Conservation (phyloP, 2,113 vertebrate species). For the Micronisus gabar region DNA sequence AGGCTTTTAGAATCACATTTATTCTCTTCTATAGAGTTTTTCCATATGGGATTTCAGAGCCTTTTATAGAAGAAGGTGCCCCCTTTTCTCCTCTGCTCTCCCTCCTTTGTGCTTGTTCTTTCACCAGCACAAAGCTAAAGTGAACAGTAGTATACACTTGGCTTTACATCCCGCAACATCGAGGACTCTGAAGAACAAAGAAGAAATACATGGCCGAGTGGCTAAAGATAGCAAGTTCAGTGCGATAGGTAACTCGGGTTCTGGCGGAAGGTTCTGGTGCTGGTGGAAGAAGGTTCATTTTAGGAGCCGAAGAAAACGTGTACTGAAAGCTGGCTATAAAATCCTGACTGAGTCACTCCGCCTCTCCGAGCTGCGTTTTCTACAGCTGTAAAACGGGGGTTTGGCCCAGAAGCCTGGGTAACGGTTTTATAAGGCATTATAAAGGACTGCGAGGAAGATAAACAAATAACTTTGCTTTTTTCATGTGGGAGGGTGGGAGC, state of each 20-base stretch:
- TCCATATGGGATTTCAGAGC: conserved; percentile 24
- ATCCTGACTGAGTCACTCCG: background rate
- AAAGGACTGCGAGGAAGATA: background rate
- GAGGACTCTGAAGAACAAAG: conserved; percentile 12
- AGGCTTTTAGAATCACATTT: conserved; percentile 38
- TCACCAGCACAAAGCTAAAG: conserved; percentile 39
- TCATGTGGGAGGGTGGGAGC: background rate
- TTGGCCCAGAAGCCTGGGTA: background rate
- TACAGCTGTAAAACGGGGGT: conserved; percentile 1
- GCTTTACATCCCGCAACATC: background rate
- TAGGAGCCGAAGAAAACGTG: background rate
- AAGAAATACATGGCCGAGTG: background rate
- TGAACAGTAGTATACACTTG: conserved; percentile 8
- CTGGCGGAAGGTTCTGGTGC: background rate
- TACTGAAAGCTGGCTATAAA: background rate
- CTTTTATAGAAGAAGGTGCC: background rate
- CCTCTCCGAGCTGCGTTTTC: background rate
- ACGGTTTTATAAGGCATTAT: background rate
- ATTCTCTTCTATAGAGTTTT: conserved; percentile 25
- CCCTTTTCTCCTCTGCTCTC: conserved; percentile 16
- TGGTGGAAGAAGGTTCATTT: background rate
- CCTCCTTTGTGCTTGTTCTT: conserved; percentile 31
- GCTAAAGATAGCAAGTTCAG: conserved; percentile 4
- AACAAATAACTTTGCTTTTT: background rate
- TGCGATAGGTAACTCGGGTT: background rate